Evolutionary conservation across 92 coral and sea anemone genomes (phyloP).

Genomic region (Diadumene lineata): DNA sequence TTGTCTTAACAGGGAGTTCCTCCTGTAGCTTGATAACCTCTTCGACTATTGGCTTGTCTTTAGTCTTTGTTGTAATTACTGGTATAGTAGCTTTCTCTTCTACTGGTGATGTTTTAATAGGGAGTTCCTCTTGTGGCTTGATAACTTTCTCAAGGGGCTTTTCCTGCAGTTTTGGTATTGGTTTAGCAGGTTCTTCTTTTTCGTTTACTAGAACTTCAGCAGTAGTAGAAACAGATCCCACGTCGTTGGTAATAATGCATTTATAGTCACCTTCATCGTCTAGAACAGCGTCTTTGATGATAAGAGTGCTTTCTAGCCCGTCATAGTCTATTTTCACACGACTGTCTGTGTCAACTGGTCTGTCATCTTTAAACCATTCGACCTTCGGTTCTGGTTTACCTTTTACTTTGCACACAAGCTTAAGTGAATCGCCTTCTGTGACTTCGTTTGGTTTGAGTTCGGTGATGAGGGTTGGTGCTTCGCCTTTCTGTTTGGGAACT

Average conservation of each 20-base stretch:
- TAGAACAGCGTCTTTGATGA: conserved; percentile 54
- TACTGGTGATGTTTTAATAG: too few relatives aligned
- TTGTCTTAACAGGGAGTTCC: neutral
- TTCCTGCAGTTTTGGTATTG: neutral
- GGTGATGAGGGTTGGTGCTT: conserved; percentile 70
- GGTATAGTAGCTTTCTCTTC: conserved; percentile 50
- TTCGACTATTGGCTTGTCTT: conserved; percentile 7
- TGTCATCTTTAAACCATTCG: conserved; percentile 87
- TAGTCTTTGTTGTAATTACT: conserved; percentile 43
- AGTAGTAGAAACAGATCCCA: conserved; percentile 70
- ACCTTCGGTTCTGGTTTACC: conserved; percentile 73
- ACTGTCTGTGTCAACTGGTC: conserved; percentile 52
- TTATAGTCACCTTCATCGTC: conserved; percentile 88
- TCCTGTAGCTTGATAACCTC: neutral
- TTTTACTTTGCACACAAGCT: conserved; percentile 64
- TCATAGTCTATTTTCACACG: conserved; percentile 56
- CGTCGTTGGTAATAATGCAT: conserved; percentile 72
- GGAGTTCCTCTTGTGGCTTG: neutral
- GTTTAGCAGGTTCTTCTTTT: conserved; percentile 39
- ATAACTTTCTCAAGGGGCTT: neutral
- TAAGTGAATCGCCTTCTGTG: conserved; percentile 59
- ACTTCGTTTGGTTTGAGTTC: conserved; percentile 74
- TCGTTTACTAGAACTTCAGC: conserved; percentile 87
- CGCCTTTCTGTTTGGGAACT: conserved; percentile 50
- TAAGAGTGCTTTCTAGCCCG: conserved; percentile 55